phyloP scores from a whole-genome alignment of 2,888 invertebrate species.

The Syrista parreyssii region DNA sequence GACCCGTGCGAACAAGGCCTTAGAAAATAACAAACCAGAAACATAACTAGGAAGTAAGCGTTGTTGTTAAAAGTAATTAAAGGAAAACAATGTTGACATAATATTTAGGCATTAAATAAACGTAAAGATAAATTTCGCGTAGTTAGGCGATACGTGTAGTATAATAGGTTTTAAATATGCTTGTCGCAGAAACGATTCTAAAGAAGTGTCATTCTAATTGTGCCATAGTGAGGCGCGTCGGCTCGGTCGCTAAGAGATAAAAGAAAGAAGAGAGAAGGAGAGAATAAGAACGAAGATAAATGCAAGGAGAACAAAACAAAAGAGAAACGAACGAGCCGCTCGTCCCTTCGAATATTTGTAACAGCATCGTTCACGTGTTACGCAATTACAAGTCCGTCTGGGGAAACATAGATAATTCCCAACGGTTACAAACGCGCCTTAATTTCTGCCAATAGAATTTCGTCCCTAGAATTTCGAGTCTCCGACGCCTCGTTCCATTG shows the following conservation, averaged over 20 bases:
- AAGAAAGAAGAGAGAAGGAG: slow-evolving; percentile 7
- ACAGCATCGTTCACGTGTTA: not conserved
- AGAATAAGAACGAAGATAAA: slow-evolving; percentile 2
- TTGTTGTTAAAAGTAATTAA: slow-evolving; percentile 47
- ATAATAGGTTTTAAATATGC: slow-evolving; percentile 14
- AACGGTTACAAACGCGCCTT: not conserved
- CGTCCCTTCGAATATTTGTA: not conserved
- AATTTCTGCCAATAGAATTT: not conserved
- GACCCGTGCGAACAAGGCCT: slow-evolving; percentile 45
- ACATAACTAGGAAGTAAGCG: slow-evolving; percentile 57
- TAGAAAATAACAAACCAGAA: slow-evolving; percentile 58
- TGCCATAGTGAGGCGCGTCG: not conserved
- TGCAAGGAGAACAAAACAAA: slow-evolving; percentile 6
- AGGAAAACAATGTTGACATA: slow-evolving; percentile 27
- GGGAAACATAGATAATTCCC: not conserved
- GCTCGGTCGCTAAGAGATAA: slow-evolving; percentile 10
- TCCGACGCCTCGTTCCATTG: not conserved
- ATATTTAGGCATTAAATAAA: slow-evolving; percentile 29
- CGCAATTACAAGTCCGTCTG: not conserved
- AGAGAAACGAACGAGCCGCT: not conserved
- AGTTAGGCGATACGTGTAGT: slow-evolving; percentile 10
- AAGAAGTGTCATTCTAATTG: not conserved
- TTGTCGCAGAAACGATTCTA: slow-evolving; percentile 12
- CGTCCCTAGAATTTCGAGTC: not conserved
- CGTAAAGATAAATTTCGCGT: slow-evolving; percentile 11